Conservation (phyloP, 2,888 invertebrate genomes). For the Hypselothyrea guttata region DNA sequence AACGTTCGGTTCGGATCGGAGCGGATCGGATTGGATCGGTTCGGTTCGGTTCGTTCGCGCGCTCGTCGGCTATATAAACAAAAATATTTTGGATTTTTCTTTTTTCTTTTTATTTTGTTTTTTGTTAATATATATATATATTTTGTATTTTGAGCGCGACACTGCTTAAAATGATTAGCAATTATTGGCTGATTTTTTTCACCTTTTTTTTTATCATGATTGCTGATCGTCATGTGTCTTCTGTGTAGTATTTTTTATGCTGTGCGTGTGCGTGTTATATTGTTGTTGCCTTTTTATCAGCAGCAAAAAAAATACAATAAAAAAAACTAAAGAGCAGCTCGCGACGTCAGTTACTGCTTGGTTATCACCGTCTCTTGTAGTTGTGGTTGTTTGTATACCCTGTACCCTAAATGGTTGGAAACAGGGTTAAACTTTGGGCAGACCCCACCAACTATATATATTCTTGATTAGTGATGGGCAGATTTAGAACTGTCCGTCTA, state of each 20-base stretch:
- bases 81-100: constrained; percentile 24
- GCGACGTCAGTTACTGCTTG: constrained; percentile 15
- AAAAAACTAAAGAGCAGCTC: neutral
- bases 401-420: no score
- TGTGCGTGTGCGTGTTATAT: constrained; percentile 8
- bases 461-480: no score
- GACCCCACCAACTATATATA: no score
- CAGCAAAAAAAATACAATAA: no score
- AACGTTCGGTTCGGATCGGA: constrained; percentile 27
- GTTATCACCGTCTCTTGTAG: constrained; percentile 26
- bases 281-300: constrained; percentile 27
- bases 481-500: no score
- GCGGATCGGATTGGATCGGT: neutral
- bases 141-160: no score
- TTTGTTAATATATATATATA: constrained; percentile 1
- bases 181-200: neutral
- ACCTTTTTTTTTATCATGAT: neutral
- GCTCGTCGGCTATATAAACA: constrained; percentile 20
- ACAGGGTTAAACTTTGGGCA: no score
- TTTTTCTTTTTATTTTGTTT: constrained; percentile 1
- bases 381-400: no score
- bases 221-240: constrained; percentile 21
- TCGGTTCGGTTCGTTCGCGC: constrained; percentile 17
- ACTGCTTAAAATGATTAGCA: no score
- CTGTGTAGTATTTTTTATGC: constrained; percentile 3